Percentiles rank a stretch among this genome's conserved stretches.
phyloP scores from a whole-genome alignment of 2,113 vertebrate genomes.

The Ciconia stormi region DNA sequence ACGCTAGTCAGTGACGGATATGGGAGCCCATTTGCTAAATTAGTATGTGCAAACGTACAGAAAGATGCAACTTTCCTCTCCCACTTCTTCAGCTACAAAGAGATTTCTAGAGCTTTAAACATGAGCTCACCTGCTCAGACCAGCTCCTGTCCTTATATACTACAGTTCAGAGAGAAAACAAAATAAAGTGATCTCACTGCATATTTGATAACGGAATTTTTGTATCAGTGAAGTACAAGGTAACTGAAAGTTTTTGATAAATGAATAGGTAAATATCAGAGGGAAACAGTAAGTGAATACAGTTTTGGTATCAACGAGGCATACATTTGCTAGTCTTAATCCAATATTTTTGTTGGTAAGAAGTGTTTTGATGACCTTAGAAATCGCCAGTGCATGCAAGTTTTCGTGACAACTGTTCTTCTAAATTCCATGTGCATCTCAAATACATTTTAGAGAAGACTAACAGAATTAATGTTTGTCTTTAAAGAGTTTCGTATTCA shows the following conservation, averaged over 20 bases:
- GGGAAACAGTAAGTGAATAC: background rate
- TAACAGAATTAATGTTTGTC: slow-evolving; percentile 16
- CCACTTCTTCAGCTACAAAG: slow-evolving; percentile 4
- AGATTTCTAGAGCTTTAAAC: background rate
- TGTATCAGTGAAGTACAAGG: slow-evolving; percentile 34
- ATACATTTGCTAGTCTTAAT: background rate
- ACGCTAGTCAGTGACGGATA: background rate
- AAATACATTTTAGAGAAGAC: slow-evolving; percentile 20
- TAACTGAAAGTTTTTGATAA: slow-evolving; percentile 12
- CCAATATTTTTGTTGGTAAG: slow-evolving; percentile 1
- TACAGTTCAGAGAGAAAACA: background rate
- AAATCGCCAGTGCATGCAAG: background rate
- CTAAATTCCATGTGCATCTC: background rate
- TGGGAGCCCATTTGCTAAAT: slow-evolving; percentile 57
- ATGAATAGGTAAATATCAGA: background rate
- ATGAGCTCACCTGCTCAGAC: background rate
- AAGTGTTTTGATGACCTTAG: background rate
- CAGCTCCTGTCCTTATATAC: background rate
- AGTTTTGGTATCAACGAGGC: background rate
- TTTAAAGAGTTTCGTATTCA: background rate
- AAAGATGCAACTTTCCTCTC: slow-evolving; percentile 24
- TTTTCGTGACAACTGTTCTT: slow-evolving; percentile 8
- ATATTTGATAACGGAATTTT: slow-evolving; percentile 13
- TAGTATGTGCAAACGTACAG: slow-evolving; percentile 60
- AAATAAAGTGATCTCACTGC: slow-evolving; percentile 50